These are phyloP conservation scores for Sebastes cheni DNA, from an alignment of 2,797 vertebrate species.

Conservation along the genomic window DNA sequence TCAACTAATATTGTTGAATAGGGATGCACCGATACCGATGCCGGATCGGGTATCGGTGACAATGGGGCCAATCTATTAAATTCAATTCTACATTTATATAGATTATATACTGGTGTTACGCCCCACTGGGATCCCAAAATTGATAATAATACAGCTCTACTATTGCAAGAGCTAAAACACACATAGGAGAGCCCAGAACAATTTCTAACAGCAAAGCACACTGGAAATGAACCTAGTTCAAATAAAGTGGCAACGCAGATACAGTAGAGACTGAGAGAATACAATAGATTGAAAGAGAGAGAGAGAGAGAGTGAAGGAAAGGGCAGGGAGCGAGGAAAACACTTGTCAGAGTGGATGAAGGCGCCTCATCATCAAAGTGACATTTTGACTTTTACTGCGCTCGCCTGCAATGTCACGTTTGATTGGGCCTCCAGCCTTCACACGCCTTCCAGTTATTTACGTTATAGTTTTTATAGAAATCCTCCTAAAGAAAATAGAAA, in stretches of 20 bases:
- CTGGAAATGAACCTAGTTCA: background rate
- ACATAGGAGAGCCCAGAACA: background rate
- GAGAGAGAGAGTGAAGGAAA: background rate
- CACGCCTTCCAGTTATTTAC: conserved; percentile 12
- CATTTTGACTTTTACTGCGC: conserved; percentile 34
- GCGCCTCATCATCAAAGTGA: conserved; percentile 29
- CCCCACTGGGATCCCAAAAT: background rate
- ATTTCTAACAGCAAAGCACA: background rate
- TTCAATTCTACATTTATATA: too few relatives aligned
- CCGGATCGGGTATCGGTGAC: too few relatives aligned
- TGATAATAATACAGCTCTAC: background rate
- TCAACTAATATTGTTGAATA: background rate
- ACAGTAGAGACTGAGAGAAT: background rate
- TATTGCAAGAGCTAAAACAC: background rate
- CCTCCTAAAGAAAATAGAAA: conserved; percentile 5
- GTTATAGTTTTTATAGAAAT: conserved; percentile 29
- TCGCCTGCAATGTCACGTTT: conserved; percentile 21
- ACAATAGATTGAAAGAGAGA: background rate
- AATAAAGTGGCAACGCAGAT: background rate
- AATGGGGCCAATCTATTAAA: too few relatives aligned
- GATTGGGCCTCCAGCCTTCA: conserved; percentile 9
- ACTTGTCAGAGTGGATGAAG: conserved; percentile 30
- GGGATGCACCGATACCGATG: too few relatives aligned
- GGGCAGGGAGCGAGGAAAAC: conserved; percentile 7
- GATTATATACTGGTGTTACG: background rate